Evolutionary conservation across 2,113 vertebrate genomes (phyloP), one percentile per base, ranked within the genome.

Genomic region (Cacatua alba): DNA sequence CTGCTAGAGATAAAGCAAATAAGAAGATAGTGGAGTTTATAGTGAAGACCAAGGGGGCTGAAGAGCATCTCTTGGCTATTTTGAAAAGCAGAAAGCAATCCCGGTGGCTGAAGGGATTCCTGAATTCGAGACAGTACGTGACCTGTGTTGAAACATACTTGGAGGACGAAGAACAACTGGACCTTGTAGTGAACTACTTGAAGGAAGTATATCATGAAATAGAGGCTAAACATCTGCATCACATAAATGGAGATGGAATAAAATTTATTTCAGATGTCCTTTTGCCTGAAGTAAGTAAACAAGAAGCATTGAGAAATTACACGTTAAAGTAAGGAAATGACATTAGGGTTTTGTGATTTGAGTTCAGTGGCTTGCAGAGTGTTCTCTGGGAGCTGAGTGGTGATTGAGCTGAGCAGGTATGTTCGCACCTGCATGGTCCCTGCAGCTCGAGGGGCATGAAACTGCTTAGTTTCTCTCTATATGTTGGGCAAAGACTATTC

Each of bases 1-100:
- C 99, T 0, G 99, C 99, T 59, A 98, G 99, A 35, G 98, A 99
- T 90, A 98, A 98, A 2, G 99, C 98, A 12, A 99, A 99, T 82
- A 97, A 98, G 75, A 99, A 98, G 68, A 97, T 99, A 0, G 99
- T 99, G 48, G 97, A 99, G 80, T 99, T 98, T 64, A 99, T 99
- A 1, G 98, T 99, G 28, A 98, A 98, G 82, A 98, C 94, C 31
- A 98, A 97, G 81, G 98, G 98, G 85, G 98, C 98, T 1, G 99
- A 99, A 6, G 92, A 84, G 21, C 99, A 98, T 74, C 98, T 99
- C 20, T 51, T 98, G 97, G 98, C 97, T 4, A 98, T 99, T 74
- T 92, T 99, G 92, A 97, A 97, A 23, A 98, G 98, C 17, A 97
- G 97, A 14, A 98, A 98, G 69, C 90, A 82, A 3, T 99, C 99